Evolutionary conservation across 2,113 vertebrate species (phyloP).

Genomic region (Archilochus colubris): DNA sequence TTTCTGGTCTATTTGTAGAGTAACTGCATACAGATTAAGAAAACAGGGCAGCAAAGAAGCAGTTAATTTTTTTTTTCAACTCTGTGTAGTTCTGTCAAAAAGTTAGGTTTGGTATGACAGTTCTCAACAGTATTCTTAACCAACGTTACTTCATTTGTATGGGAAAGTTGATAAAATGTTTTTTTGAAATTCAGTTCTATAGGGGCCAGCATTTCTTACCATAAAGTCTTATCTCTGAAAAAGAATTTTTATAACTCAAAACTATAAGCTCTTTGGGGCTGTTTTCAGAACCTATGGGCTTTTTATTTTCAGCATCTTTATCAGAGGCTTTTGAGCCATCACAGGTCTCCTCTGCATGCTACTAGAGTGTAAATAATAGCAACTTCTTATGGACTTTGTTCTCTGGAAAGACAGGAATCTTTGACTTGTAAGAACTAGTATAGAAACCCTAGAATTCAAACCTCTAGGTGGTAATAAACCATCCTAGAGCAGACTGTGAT

Average conservation of each 20-base stretch:
- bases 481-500: neutral
- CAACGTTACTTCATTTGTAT: constrained; percentile 15
- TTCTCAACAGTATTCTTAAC: neutral
- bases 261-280: constrained; percentile 33
- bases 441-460: constrained; percentile 28
- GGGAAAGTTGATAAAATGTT: neutral
- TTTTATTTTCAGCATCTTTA: constrained; percentile 28
- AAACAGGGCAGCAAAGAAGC: neutral
- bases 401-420: neutral
- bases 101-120: neutral
- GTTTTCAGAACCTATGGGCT: neutral
- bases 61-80: neutral
- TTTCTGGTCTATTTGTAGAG: neutral
- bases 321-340: constrained; percentile 36
- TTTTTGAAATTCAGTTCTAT: constrained; percentile 16
- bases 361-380: constrained; percentile 37
- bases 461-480: neutral
- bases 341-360: neutral
- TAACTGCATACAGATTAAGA: neutral
- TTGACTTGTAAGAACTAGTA: constrained; percentile 2
- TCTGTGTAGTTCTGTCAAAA: neutral
- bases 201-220: neutral
- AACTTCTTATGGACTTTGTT: constrained; percentile 17
- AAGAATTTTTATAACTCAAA: constrained; percentile 19
- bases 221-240: constrained; percentile 11